Percentiles rank a stretch among this genome's conserved stretches.
phyloP scores from a whole-genome alignment of 1,140 invertebrate species.

The Pseudoatta argentina region DNA sequence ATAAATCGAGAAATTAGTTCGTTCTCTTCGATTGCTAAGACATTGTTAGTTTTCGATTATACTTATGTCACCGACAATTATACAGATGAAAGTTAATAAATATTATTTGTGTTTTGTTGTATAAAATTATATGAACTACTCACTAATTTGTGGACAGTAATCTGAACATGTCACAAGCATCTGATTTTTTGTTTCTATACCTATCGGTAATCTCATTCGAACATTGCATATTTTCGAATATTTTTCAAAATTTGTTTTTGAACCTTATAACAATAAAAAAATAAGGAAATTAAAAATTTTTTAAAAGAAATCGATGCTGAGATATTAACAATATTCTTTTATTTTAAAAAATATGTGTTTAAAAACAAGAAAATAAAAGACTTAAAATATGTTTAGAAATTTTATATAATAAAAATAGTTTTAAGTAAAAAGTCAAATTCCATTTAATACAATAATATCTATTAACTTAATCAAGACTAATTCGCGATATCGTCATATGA shows the following conservation, averaged over 20 bases:
- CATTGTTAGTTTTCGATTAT: background rate
- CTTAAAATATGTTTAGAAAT: background rate
- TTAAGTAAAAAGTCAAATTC: background rate
- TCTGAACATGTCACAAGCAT: background rate
- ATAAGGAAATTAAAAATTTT: background rate
- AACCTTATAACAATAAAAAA: background rate
- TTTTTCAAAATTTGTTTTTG: background rate
- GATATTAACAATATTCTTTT: background rate
- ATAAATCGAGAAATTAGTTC: background rate
- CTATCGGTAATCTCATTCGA: background rate
- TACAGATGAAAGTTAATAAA: no score
- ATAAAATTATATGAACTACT: background rate
- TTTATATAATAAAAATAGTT: background rate
- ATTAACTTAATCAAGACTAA: background rate
- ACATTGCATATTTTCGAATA: background rate
- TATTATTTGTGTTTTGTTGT: background rate
- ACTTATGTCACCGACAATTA: background rate
- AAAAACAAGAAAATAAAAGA: background rate
- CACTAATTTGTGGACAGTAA: background rate
- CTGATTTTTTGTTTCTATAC: background rate
- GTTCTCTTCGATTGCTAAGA: background rate
- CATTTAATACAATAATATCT: background rate
- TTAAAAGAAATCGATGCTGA: background rate
- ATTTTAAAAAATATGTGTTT: background rate
- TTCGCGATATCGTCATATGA: background rate